A percentile compares a stretch with the other conserved stretches of the same genome.
Conservation (phyloP, 2,113 vertebrate genomes). For the Vulpes lagopus region DNA sequence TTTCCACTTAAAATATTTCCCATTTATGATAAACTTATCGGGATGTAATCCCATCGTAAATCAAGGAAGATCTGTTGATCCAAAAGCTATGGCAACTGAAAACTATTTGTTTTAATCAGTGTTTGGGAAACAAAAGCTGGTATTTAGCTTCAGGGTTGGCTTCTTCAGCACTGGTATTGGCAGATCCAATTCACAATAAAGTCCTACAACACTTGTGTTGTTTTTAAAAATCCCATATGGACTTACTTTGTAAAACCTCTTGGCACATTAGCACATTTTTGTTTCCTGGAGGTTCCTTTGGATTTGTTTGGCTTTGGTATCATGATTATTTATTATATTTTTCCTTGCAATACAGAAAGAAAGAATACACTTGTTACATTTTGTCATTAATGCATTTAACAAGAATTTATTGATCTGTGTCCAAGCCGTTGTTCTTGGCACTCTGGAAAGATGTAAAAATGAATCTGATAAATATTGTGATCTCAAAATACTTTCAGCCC, state of each 20-base stretch:
- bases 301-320: conserved; percentile 17
- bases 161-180: conserved; percentile 58
- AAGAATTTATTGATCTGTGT: conserved; percentile 5
- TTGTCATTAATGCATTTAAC: background rate
- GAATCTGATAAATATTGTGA: background rate
- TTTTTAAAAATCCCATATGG: conserved; percentile 60
- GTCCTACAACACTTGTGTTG: conserved; percentile 32
- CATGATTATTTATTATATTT: conserved; percentile 57
- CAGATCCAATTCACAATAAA: background rate
- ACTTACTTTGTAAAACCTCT: conserved; percentile 60
- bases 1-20: background rate
- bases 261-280: conserved; percentile 51
- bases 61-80: background rate
- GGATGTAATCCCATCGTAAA: background rate
- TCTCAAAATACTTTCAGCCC: background rate
- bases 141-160: conserved; percentile 1
- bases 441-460: conserved; percentile 42
- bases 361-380: background rate
- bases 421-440: background rate
- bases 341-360: conserved; percentile 22
- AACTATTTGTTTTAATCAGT: conserved; percentile 75
- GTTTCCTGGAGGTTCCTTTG: conserved; percentile 67
- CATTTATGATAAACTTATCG: background rate
- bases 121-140: conserved; percentile 66
- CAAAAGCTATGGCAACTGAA: conserved; percentile 64